Conservation (phyloP, 2,888 invertebrate species). For the Harpalus rufipes region DNA sequence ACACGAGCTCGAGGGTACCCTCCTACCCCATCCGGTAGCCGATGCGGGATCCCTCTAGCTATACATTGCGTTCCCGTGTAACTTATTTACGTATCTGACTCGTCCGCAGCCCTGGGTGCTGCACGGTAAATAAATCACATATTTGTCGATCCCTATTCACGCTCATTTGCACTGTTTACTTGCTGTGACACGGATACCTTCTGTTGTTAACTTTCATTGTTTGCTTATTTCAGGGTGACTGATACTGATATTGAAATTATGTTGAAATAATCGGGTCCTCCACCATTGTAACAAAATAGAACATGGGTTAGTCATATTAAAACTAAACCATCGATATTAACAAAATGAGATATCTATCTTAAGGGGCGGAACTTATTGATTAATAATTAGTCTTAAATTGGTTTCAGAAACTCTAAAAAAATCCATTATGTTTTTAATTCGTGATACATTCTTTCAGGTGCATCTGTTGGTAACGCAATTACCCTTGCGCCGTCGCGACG, state of each 20-base stretch:
- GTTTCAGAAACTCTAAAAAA: not conserved
- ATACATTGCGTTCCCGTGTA: not conserved
- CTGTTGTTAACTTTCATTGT: not conserved
- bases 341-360: too few relatives aligned
- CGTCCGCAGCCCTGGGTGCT: not conserved
- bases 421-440: not conserved
- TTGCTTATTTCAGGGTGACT: not conserved
- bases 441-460: not conserved
- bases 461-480: conserved; percentile 32
- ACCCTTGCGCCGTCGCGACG: conserved; percentile 5
- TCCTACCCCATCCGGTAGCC: not conserved
- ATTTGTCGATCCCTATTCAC: conserved; percentile 66
- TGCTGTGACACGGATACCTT: conserved; percentile 19
- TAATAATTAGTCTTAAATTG: too few relatives aligned
- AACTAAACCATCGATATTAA: too few relatives aligned
- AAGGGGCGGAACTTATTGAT: too few relatives aligned
- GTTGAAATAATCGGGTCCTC: too few relatives aligned
- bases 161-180: conserved; percentile 64
- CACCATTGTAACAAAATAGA: too few relatives aligned
- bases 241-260: too few relatives aligned
- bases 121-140: conserved; percentile 65
- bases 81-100: conserved; percentile 55
- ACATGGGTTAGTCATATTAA: too few relatives aligned
- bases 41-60: too few relatives aligned
- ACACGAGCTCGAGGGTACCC: too few relatives aligned